phyloP scores from a whole-genome alignment of 2,797 vertebrate genomes.

The Pyrocephalus nanus region DNA sequence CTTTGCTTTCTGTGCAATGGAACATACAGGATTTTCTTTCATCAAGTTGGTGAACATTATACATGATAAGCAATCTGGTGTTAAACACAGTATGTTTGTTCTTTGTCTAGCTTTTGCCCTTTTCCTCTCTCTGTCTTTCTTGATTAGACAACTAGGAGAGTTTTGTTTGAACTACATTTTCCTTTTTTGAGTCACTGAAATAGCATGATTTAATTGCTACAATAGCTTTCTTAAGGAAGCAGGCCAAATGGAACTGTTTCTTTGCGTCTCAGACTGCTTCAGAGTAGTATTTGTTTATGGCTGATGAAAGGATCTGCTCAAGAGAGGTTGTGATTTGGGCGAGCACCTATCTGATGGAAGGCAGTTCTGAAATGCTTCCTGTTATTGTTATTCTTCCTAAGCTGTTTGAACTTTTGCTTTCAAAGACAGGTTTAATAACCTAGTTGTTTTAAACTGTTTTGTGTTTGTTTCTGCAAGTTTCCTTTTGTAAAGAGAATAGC shows the following conservation, averaged over 20 bases:
- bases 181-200: not conserved
- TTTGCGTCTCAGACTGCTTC: not conserved
- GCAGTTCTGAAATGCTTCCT: not conserved
- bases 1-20: not conserved
- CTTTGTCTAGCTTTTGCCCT: not conserved
- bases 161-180: constrained; percentile 20
- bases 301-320: not conserved
- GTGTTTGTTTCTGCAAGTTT: not conserved
- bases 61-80: not conserved
- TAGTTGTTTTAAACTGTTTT: not conserved
- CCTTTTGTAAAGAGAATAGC: not conserved
- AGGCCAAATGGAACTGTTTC: not conserved
- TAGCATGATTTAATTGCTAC: not conserved
- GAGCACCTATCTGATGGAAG: not conserved
- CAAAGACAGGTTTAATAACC: not conserved
- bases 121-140: not conserved
- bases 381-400: not conserved
- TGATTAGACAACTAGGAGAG: not conserved
- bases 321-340: not conserved
- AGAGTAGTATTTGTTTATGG: not conserved
- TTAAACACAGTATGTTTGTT: not conserved
- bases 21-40: not conserved
- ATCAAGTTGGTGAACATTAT: not conserved
- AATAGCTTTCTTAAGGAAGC: not conserved
- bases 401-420: not conserved